Base-by-base conservation (phyloP, 1,140 invertebrate genomes). In the Rhizoglyphus robini region DNA sequence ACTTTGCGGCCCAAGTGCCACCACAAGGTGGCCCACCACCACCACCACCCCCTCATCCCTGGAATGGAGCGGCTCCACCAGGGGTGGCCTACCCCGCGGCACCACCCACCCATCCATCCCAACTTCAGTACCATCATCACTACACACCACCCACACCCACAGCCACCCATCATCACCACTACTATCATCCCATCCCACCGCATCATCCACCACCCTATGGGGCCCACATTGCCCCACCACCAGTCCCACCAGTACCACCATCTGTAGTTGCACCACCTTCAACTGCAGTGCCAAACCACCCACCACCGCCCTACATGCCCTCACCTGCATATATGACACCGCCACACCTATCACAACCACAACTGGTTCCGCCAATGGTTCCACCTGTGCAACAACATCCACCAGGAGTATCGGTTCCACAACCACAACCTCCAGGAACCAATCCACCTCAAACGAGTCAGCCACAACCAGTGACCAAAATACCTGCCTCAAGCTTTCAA, bases 81-180 rank as follows among this genome's bases (percentile, higher is more conserved):
- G 20, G 8, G 15, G 23, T 5, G 8, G 51, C 15, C 3, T 32
- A 30, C 15, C 29, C 2, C 2, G 1, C 15, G 15, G 2, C 27
- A 3, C 8, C 58, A 23, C 4, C 15, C 3, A 1, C 27, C 2
- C 2, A 4, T n/a, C 3, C 30, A n/a, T 29, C 29, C n/a, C 23
- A 8, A 27, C 8, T 15, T 23, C 51, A 54, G 51, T 54, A 54
- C 23, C 51, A 54, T 32, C 58, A 15, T 29, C 27, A 60, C 29
- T 3, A 29, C 13, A 11, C 23, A 34, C 58, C 32, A 60, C 27
- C 30, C 23, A 20, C 29, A 38, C 5, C 8, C 8, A 5, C 57
- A 20, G 15, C 58, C n/a, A 34, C 58, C 2, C 58, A 34, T 60
- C 58, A 60, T 46, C 58, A 41, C 2, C 58, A 60, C 36, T 34